phyloP scores from a whole-genome alignment of 2,113 vertebrate genomes.

The Lasiurus cinereus region DNA sequence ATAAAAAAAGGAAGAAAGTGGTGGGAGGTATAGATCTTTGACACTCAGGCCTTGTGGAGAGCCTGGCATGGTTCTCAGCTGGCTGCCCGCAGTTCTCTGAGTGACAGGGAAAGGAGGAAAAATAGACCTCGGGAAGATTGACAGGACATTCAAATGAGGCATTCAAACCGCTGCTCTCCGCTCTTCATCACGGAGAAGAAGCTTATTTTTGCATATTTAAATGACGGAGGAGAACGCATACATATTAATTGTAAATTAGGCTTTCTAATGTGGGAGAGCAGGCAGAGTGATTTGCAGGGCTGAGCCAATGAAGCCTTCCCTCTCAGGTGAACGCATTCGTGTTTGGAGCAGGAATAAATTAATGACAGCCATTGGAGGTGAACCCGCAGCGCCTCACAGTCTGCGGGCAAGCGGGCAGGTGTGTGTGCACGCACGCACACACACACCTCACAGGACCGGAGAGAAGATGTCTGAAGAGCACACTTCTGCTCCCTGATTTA shows the following conservation, averaged over 20 bases:
- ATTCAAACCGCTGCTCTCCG: slow-evolving; percentile 80
- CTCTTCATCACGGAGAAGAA: slow-evolving; percentile 83
- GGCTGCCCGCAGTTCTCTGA: slow-evolving; percentile 72
- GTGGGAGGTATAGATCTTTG: too few relatives aligned
- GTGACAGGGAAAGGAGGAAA: slow-evolving; percentile 75
- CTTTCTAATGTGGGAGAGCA: slow-evolving; percentile 69
- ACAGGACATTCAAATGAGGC: slow-evolving; percentile 86
- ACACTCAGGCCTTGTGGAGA: neutral
- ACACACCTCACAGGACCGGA: too few relatives aligned
- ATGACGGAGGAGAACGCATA: slow-evolving; percentile 83
- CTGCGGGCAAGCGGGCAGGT: neutral
- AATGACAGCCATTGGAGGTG: neutral
- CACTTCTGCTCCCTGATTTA: neutral
- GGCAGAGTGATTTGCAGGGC: slow-evolving; percentile 61
- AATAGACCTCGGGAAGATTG: slow-evolving; percentile 52
- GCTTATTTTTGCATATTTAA: slow-evolving; percentile 85
- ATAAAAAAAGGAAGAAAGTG: too few relatives aligned
- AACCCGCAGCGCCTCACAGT: neutral
- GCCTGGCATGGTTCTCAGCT: neutral
- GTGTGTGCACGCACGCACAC: neutral
- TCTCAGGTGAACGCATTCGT: slow-evolving; percentile 48
- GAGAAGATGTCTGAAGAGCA: neutral
- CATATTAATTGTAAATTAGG: slow-evolving; percentile 85
- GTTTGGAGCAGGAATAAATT: slow-evolving; percentile 50
- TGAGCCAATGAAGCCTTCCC: slow-evolving; percentile 63